phyloP scores from a whole-genome alignment of 2,888 invertebrate genomes.

The Tachina lurida region DNA sequence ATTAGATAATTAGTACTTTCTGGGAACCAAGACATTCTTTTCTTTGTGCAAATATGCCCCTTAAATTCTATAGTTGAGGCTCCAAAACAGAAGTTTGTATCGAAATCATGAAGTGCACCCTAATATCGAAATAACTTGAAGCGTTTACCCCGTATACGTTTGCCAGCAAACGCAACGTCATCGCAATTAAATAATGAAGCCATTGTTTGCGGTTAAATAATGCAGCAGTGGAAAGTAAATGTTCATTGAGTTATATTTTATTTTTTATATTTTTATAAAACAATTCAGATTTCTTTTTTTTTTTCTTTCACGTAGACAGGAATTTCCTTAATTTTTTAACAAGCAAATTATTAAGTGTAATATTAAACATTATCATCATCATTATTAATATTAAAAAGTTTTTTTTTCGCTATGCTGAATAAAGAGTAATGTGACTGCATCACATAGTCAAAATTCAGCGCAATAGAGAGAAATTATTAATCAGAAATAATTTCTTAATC shows the following conservation, averaged over 20 bases:
- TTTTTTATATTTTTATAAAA: slow-evolving; percentile 22
- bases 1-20: too few relatives aligned
- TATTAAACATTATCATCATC: slow-evolving; percentile 57
- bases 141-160: slow-evolving; percentile 22
- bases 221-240: slow-evolving; percentile 44
- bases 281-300: slow-evolving; percentile 34
- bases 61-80: background rate
- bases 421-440: too few relatives aligned
- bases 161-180: slow-evolving; percentile 70
- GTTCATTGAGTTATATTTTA: background rate
- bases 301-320: slow-evolving; percentile 35
- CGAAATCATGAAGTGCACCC: background rate
- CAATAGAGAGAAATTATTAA: too few relatives aligned
- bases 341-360: slow-evolving; percentile 70
- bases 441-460: too few relatives aligned
- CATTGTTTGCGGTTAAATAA: slow-evolving; percentile 72
- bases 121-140: slow-evolving; percentile 23
- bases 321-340: slow-evolving; percentile 70
- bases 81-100: background rate
- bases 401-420: background rate
- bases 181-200: slow-evolving; percentile 75
- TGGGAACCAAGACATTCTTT: too few relatives aligned
- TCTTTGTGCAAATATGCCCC: too few relatives aligned
- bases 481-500: too few relatives aligned
- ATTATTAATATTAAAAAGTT: slow-evolving; percentile 14